These are phyloP conservation scores for Cephalopachus bancanus DNA, from an alignment of 2,797 vertebrate genomes.

Conservation along the genomic window DNA sequence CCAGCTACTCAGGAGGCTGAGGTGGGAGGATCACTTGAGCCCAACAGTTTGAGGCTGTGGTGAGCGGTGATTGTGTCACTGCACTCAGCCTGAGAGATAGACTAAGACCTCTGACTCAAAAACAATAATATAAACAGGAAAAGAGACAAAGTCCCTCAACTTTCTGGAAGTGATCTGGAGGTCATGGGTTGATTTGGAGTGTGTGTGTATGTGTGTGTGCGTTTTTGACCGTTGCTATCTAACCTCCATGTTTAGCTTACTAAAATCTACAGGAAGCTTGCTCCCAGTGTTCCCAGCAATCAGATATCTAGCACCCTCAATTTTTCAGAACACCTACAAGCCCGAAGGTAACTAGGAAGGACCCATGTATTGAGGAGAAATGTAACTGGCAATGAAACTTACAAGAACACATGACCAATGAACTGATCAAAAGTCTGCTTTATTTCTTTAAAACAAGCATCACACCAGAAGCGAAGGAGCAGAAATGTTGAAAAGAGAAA, in stretches of 20 bases:
- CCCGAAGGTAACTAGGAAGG: not conserved
- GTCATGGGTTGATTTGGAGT: not conserved
- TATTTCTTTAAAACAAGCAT: not conserved
- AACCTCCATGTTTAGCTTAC: not conserved
- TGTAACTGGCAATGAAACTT: not conserved
- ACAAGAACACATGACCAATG: not conserved
- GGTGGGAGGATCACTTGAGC: too few species aligned
- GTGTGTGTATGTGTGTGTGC: not conserved
- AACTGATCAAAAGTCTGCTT: not conserved
- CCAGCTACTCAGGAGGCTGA: too few species aligned
- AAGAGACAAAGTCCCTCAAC: not conserved
- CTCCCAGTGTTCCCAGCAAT: not conserved
- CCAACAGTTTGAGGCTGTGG: too few species aligned
- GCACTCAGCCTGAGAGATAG: too few species aligned
- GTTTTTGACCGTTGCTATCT: not conserved
- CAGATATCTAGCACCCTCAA: not conserved
- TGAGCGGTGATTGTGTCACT: too few species aligned
- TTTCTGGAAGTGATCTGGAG: slow-evolving; percentile 13
- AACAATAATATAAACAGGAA: not conserved
- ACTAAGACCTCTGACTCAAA: too few species aligned
- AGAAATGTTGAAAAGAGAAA: not conserved
- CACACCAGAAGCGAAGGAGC: not conserved
- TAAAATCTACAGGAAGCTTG: not conserved
- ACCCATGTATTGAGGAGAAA: not conserved
- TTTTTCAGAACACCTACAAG: not conserved